Conservation (phyloP, 1,140 invertebrate species). For the Rhizoglyphus robini region DNA sequence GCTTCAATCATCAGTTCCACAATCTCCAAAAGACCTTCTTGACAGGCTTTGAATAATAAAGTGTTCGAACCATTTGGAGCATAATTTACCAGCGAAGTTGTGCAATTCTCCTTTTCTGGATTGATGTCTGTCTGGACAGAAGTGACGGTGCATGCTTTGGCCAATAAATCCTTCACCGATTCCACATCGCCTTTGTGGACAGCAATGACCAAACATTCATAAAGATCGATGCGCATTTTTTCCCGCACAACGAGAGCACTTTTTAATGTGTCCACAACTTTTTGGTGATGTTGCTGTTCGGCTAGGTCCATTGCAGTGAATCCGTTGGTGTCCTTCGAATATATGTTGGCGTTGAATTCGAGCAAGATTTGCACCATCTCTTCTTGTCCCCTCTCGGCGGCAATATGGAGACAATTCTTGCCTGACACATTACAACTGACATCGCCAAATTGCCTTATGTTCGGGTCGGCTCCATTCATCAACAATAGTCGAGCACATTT, state of each 20-base stretch:
- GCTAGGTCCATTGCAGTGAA: constrained; percentile 58
- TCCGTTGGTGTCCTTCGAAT: constrained; percentile 48
- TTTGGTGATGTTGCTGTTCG: constrained; percentile 50
- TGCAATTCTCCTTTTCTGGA: no score
- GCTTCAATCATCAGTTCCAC: constrained; percentile 60
- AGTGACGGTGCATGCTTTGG: no score
- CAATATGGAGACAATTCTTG: constrained; percentile 63
- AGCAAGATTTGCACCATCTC: constrained; percentile 54
- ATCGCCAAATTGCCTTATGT: background rate
- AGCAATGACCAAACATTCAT: constrained; percentile 50
- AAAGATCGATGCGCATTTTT: constrained; percentile 23
- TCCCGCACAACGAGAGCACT: constrained; percentile 42
- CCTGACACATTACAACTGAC: constrained; percentile 24
- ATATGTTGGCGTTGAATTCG: constrained; percentile 49
- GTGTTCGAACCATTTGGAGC: constrained; percentile 71
- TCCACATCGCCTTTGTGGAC: constrained; percentile 51
- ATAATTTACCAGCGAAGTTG: constrained; percentile 48
- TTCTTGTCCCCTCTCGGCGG: constrained; percentile 59
- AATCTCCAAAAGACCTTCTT: constrained; percentile 63
- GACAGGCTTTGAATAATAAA: constrained; percentile 65
- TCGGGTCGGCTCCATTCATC: constrained; percentile 19
- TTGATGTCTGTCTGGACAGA: background rate
- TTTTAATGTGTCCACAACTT: constrained; percentile 50
- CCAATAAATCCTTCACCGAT: constrained; percentile 46
- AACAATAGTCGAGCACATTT: constrained; percentile 58